These are phyloP conservation scores for Pseudonaja textilis DNA, from an alignment of 2,113 vertebrate genomes.

Conservation along the genomic window DNA sequence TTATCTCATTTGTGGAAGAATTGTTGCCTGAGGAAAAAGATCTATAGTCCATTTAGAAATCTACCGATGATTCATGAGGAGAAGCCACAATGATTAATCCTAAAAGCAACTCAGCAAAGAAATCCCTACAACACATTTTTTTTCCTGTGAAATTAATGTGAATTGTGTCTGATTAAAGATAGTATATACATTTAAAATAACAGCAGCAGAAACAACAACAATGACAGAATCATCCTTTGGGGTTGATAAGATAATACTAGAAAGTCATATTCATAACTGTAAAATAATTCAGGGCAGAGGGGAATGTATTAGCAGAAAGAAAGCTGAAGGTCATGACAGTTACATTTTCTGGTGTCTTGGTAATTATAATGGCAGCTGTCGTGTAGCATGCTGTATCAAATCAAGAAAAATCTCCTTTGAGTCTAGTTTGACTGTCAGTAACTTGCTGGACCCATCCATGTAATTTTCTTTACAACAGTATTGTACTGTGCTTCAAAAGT, in stretches of 20 bases:
- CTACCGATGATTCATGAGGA: constrained; percentile 54
- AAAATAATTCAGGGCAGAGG: not conserved
- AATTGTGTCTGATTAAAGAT: constrained; percentile 46
- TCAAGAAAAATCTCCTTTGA: not conserved
- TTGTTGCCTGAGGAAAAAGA: constrained; percentile 33
- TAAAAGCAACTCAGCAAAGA: constrained; percentile 48
- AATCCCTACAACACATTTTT: constrained; percentile 47
- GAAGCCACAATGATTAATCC: constrained; percentile 51
- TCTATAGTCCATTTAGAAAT: constrained; percentile 43
- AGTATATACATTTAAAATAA: constrained; percentile 29
- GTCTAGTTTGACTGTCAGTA: not conserved
- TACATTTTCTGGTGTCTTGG: not conserved
- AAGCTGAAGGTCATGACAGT: not conserved
- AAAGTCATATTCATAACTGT: not conserved
- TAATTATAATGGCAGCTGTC: not conserved
- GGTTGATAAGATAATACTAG: constrained; percentile 30
- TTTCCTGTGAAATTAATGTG: constrained; percentile 48
- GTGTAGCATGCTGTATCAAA: not conserved
- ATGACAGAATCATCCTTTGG: constrained; percentile 11
- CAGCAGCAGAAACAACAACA: not conserved
- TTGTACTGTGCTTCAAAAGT: not conserved
- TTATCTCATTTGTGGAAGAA: constrained; percentile 25
- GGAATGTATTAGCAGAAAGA: not conserved
- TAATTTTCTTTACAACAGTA: not conserved
- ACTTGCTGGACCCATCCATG: not conserved